These are phyloP conservation scores for Cylloceria caligata DNA, from an alignment of 2,888 invertebrate species.

Conservation along the genomic window DNA sequence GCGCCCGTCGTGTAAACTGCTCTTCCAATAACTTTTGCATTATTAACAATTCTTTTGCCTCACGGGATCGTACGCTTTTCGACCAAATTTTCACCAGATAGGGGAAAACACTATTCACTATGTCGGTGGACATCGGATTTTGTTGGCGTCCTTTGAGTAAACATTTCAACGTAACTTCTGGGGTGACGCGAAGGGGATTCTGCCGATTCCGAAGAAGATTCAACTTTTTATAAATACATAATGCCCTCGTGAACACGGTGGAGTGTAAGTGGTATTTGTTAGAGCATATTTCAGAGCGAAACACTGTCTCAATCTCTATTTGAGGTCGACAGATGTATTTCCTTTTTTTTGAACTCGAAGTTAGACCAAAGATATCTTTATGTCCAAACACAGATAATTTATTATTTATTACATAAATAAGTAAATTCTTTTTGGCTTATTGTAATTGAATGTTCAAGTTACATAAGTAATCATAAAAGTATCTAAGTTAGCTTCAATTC, in stretches of 20 bases:
- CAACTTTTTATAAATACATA: constrained; percentile 41
- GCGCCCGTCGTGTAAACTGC: constrained; percentile 56
- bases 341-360: neutral
- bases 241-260: constrained; percentile 18
- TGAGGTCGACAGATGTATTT: neutral
- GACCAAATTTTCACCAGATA: constrained; percentile 2
- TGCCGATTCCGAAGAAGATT: constrained; percentile 8
- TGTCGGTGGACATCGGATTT: neutral
- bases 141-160: constrained; percentile 6
- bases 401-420: neutral
- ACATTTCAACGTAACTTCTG: constrained; percentile 29
- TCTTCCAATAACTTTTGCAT: constrained; percentile 66
- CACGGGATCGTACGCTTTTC: constrained; percentile 10
- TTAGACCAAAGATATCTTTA: neutral
- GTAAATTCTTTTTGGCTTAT: neutral
- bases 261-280: constrained; percentile 13
- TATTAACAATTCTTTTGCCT: constrained; percentile 58
- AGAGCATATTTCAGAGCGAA: neutral
- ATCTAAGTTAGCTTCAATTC: no score
- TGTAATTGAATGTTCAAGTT: neutral
- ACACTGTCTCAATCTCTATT: constrained; percentile 1
- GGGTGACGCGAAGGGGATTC: constrained; percentile 14
- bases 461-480: no score
- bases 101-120: constrained; percentile 5
- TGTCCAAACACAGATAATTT: neutral